Conservation (phyloP, 2,797 vertebrate species). For the Heterohyrax brucei region DNA sequence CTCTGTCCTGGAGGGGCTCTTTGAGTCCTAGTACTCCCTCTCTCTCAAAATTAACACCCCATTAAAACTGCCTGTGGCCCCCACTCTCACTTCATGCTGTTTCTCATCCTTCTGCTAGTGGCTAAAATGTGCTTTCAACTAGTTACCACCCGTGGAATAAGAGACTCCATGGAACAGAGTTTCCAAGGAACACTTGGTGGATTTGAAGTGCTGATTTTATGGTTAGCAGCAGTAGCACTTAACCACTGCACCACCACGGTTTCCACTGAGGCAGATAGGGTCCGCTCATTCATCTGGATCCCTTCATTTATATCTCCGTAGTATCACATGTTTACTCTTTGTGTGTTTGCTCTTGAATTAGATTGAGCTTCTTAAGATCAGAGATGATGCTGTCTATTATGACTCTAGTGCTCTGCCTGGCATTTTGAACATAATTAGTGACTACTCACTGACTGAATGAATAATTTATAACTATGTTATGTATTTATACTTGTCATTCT, state of each 20-base stretch:
- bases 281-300: not conserved
- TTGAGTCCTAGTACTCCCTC: not conserved
- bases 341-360: not conserved
- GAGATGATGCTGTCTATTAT: not conserved
- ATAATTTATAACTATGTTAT: not conserved
- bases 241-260: not conserved
- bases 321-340: not conserved
- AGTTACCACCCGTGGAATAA: not conserved
- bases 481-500: not conserved
- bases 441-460: not conserved
- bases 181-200: not conserved
- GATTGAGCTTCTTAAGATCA: not conserved
- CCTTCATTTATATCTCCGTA: not conserved
- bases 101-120: not conserved
- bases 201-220: too few species aligned
- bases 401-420: not conserved
- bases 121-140: not conserved
- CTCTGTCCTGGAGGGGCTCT: too few species aligned
- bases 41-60: not conserved
- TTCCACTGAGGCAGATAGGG: not conserved
- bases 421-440: not conserved
- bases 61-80: not conserved
- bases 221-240: too few species aligned
- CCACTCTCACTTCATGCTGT: not conserved
- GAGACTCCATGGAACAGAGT: too few species aligned